Conservation (phyloP, 2,888 invertebrate species). For the Gymnosoma rotundatum region DNA sequence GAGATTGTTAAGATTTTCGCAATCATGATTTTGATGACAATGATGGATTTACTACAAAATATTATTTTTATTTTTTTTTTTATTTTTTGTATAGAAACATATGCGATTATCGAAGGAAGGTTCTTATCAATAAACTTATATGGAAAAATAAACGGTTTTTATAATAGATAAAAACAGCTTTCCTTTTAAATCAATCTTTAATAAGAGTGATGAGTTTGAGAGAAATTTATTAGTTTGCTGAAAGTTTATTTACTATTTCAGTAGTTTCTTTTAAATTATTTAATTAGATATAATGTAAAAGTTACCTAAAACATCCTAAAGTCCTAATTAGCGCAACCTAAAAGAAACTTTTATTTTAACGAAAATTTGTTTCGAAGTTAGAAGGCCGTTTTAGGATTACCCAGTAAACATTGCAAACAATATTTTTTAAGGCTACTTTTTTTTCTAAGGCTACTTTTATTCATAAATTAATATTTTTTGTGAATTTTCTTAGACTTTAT, state of each 20-base stretch:
- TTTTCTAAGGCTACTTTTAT: too few species aligned
- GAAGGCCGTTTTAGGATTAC: too few species aligned
- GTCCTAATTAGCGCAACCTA: too few species aligned
- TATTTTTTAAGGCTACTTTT: too few species aligned
- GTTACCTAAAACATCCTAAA: too few species aligned
- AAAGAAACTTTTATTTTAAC: too few species aligned
- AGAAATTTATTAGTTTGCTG: neutral
- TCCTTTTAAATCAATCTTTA: constrained; percentile 3
- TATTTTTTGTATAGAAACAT: constrained; percentile 14
- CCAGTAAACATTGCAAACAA: too few species aligned
- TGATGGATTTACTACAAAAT: constrained; percentile 61
- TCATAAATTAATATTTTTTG: too few species aligned
- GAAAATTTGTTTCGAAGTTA: too few species aligned
- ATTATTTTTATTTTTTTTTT: neutral
- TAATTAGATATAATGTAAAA: too few species aligned
- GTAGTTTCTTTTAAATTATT: neutral
- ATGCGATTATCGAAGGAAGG: neutral
- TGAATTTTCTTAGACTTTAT: too few species aligned
- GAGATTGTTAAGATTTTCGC: constrained; percentile 53
- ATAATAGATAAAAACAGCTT: constrained; percentile 30
- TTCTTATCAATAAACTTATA: constrained; percentile 36
- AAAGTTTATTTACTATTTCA: neutral
- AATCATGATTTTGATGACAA: constrained; percentile 59
- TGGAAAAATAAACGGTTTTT: constrained; percentile 37
- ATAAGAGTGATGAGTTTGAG: constrained; percentile 5